Evolutionary conservation across 2,888 invertebrate species (phyloP), one percentile per base, ranked within the genome.

Genomic region (Heteromurus nitidus): DNA sequence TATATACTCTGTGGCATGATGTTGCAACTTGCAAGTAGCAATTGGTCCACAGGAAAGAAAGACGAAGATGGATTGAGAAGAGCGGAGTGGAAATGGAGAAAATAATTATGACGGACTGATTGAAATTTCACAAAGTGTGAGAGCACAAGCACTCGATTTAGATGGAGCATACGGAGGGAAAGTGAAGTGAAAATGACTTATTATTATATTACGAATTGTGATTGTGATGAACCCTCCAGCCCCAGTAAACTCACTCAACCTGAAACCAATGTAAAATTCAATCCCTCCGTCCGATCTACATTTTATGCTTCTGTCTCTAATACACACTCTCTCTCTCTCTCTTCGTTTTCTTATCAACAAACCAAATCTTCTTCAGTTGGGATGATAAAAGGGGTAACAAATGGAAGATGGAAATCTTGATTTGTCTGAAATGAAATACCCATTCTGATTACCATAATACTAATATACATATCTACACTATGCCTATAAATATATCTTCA

Each of bases 61-160:
- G 70, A 80, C 80, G 80, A 80, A 84, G 82, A 84, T 80, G 80
- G 82, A 84, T 82, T 70, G 69, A 77, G 65, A 42, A 72, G 62
- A 82, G n/a, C n/a, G n/a, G n/a, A n/a, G 80, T 65, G 67, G 77
- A 84, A 83, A 82, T 80, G 75, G 84, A 67, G 81, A 82, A n/a
- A 84, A 84, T 86, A 82, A 86, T 86, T 83, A 86, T 85, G 84
- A 84, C 60, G 42, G 80, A 74, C 72, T 82, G 85, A 84, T 82
- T 82, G 83, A 82, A 76, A 80, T 67, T 80, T 65, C 44, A 68
- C 44, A 47, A 31, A 58, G 28, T 62, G 18, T 9, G 65, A 26
- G 28, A n/a, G 60, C 28, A 11, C 28, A 22, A 60, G 13, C 26
- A 67, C 7, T 36, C 36, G 13, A 13, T 36, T 5, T 9, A 36